Evolutionary conservation across 2,888 invertebrate species (phyloP), one percentile per base, ranked within the genome.

Genomic region (Anodontia alba): DNA sequence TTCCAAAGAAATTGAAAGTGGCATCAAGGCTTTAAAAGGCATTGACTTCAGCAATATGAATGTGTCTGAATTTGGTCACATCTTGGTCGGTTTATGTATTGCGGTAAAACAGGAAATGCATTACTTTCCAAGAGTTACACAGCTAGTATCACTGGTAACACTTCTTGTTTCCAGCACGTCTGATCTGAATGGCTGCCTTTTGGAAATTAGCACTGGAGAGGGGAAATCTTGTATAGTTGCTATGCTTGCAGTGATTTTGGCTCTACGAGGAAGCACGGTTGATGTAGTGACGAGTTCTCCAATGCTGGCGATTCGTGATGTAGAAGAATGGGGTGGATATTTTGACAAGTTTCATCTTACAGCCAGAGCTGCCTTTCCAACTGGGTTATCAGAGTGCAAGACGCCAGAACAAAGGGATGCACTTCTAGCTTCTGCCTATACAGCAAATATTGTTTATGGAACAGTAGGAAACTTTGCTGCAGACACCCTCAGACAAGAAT

Each of bases 211-310:
- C 8, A 76, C 76, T 36, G 70, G 70, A 20, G 76, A 70, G 43
- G 76, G 76, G 17, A 76, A 70, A 46, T 62, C 70, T 1, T 70
- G 70, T 10, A 76, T 57, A 1, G 62, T 57, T 33, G 62, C 70
- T 5, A 70, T 70, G 70, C 62, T 70, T 29, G 54, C 76, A 15
- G 62, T 42, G 1, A 26, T 46, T 43, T 38, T 76, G n/a, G 68
- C 51, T 1, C 36, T 69, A 15, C 2, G 26, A 29, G 42, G 51
- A 10, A 0, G 51, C 15, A 0, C 17, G 1, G 69, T 76, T 0
- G 75, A 76, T 69, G 36, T 76, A 20, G 54, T 76, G 20, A 51
- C 75, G 23, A 76, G 69, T 26, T 76, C 75, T 1, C 62, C 57
- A 3, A 43, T 76, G 20, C 15, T 70, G 17, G 76, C 57, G 1